Conservation (phyloP, 2,888 invertebrate genomes). For the Agriotes lineatus region DNA sequence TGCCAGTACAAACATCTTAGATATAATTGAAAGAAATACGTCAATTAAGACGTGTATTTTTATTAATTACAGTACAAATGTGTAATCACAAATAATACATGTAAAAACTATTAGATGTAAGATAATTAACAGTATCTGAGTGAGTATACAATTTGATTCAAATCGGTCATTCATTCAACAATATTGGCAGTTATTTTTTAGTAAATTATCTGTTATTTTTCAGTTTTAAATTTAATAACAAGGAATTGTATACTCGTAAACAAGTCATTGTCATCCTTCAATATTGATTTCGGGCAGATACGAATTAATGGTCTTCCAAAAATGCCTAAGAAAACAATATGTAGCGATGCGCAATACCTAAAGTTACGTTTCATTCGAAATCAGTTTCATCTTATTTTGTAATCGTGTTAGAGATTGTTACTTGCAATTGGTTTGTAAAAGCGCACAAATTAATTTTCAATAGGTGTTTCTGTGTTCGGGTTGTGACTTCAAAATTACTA, state of each 20-base stretch:
- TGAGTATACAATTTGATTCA: slow-evolving; percentile 38
- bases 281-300: slow-evolving; percentile 45
- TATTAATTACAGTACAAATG: slow-evolving; percentile 65
- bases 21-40: slow-evolving; percentile 55
- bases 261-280: slow-evolving; percentile 35
- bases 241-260: slow-evolving; percentile 35
- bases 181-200: too few species aligned
- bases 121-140: slow-evolving; percentile 35
- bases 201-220: slow-evolving; percentile 21
- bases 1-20: slow-evolving; percentile 49
- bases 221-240: background rate
- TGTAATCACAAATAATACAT: slow-evolving; percentile 51
- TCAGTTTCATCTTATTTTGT: slow-evolving; percentile 34
- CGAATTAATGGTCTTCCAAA: slow-evolving; percentile 44
- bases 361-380: slow-evolving; percentile 19
- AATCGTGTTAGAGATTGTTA: slow-evolving; percentile 36
- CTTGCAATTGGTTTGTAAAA: slow-evolving; percentile 7
- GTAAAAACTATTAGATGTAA: slow-evolving; percentile 45
- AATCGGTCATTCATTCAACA: too few species aligned
- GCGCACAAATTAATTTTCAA: slow-evolving; percentile 38
- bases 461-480: slow-evolving; percentile 7
- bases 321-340: slow-evolving; percentile 45
- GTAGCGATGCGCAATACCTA: slow-evolving; percentile 43
- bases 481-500: slow-evolving; percentile 21
- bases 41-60: slow-evolving; percentile 63